These are phyloP conservation scores for Neria commutata DNA, from an alignment of 2,888 invertebrate species.

Conservation along the genomic window DNA sequence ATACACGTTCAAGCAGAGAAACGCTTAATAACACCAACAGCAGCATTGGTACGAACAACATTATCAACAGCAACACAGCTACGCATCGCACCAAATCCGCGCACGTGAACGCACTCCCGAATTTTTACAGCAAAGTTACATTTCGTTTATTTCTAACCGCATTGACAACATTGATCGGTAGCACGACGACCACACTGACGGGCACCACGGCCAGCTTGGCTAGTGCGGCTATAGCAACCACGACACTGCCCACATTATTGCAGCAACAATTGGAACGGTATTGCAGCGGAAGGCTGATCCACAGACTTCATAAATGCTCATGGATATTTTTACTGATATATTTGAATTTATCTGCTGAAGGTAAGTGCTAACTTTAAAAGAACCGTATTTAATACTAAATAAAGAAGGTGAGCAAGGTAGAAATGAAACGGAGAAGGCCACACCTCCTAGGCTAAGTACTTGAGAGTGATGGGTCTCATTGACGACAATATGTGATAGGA, in stretches of 20 bases:
- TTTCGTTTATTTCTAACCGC: constrained; percentile 6
- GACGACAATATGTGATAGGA: no score
- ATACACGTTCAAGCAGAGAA: constrained; percentile 16
- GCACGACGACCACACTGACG: constrained; percentile 29
- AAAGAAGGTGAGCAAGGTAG: background rate
- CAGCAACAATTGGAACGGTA: constrained; percentile 14
- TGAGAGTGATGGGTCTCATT: no score
- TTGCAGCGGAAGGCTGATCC: constrained; percentile 45
- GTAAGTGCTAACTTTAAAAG: constrained; percentile 51
- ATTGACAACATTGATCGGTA: background rate
- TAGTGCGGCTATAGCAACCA: constrained; percentile 25
- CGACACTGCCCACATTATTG: constrained; percentile 26
- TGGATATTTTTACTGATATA: constrained; percentile 63
- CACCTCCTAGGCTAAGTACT: background rate
- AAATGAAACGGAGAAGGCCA: background rate
- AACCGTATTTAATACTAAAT: no score
- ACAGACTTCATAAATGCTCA: constrained; percentile 61
- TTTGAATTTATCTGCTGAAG: constrained; percentile 63
- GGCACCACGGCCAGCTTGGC: constrained; percentile 17
- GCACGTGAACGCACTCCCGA: background rate
- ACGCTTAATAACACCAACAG: constrained; percentile 29
- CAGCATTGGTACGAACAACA: constrained; percentile 29
- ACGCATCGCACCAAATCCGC: background rate
- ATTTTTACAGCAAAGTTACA: constrained; percentile 22
- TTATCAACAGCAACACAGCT: constrained; percentile 24